Conservation (phyloP, 2,113 vertebrate species). For the Potamarius usumacintae region DNA sequence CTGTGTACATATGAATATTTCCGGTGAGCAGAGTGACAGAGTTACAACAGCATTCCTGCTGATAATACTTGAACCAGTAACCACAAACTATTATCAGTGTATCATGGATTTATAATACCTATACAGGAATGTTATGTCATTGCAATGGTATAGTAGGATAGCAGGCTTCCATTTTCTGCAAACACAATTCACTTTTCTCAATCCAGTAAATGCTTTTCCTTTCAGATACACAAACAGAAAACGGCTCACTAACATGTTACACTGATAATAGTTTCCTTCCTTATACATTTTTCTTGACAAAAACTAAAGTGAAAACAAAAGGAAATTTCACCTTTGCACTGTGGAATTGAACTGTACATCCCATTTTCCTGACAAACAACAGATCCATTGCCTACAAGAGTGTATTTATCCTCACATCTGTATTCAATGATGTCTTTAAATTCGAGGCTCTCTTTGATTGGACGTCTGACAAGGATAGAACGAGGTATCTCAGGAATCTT, state of each 20-base stretch:
- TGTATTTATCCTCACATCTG: slow-evolving; percentile 54
- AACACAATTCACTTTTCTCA: background rate
- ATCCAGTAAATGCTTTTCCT: background rate
- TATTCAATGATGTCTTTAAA: slow-evolving; percentile 53
- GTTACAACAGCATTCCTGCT: too few relatives aligned
- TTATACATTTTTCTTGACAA: background rate
- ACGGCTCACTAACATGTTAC: background rate
- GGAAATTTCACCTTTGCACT: slow-evolving; percentile 62
- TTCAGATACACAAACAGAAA: background rate
- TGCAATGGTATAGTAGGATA: background rate
- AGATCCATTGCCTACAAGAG: slow-evolving; percentile 28
- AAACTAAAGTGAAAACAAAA: background rate
- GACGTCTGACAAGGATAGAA: slow-evolving; percentile 7
- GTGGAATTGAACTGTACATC: slow-evolving; percentile 55
- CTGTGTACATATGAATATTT: too few relatives aligned
- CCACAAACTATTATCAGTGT: background rate
- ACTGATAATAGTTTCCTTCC: background rate
- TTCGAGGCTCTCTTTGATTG: rapidly evolving
- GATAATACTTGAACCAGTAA: too few relatives aligned
- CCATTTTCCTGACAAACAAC: slow-evolving; percentile 53
- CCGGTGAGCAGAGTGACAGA: too few relatives aligned
- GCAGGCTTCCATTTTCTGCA: background rate
- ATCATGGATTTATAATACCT: background rate
- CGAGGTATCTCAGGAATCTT: slow-evolving; percentile 38
- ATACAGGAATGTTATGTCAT: background rate